Base-by-base conservation (phyloP, 1,140 invertebrate genomes). In the Capitella teleta region DNA sequence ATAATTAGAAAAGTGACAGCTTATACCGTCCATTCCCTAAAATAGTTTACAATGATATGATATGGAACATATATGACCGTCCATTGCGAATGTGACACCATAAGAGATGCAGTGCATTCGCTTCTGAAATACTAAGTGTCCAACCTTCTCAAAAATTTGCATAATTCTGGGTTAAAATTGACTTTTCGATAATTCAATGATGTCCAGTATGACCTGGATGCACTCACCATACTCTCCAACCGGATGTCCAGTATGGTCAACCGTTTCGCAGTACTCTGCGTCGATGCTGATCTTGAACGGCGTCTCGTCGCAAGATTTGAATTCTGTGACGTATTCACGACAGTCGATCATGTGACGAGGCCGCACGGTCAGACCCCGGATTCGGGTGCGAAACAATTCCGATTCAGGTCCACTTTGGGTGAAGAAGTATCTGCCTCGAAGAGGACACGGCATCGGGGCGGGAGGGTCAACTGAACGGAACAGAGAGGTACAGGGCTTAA, bases 341-440 rank as follows among this genome's bases (percentile, higher is more conserved):
- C 91, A 96, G 63, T 92, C 86, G 49, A 88, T 82, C 65, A 89
- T 88, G 2, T 90, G 88, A 58, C 91, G 79, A 18, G 92, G 92
- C 62, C 85, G 87, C 30, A 89, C 73, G 0, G 93, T 97, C 0
- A 96, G 87, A 67, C 93, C 92, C 41, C 92, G 87, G 63, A 96
- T 94, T 68, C 90, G 77, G 3, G 90, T 96, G 72, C 84, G 84
- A 66, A 96, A 95, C 18, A 77, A 79, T 32, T 70, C 67, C 16
- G 57, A 49, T 28, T 52, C 18, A 37, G 88, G 82, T 56, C 92
- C 87, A 24, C 87, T 87, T 73, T 97, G 92, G 0, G 81, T 81
- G 63, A 97, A 97, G 64, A 83, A 86, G 60, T 89, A 97, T 72
- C 95, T 94, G 4, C 94, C 93, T 36, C 89, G 91, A 1, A 98